Percentiles rank a stretch among this genome's conserved stretches.
These are phyloP conservation scores for Drosophila phalerata DNA, from an alignment of 2,888 invertebrate genomes.

Conservation along the genomic window DNA sequence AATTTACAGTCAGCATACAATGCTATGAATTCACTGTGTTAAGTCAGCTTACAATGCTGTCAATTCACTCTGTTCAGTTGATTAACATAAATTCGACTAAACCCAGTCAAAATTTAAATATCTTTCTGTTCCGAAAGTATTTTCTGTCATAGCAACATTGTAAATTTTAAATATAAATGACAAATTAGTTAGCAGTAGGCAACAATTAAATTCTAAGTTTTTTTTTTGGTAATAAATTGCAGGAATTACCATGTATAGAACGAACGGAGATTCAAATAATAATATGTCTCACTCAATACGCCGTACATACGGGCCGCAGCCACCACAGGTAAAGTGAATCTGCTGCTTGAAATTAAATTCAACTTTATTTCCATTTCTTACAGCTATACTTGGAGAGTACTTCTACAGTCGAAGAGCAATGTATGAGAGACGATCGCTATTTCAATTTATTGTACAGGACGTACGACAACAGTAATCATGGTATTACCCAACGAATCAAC, in stretches of 20 bases:
- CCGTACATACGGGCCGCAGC: background rate
- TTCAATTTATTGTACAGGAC: constrained; percentile 43
- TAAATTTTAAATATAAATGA: background rate
- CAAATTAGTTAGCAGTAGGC: background rate
- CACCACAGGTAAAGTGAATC: constrained; percentile 12
- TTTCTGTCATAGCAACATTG: background rate
- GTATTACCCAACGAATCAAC: background rate
- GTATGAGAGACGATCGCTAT: constrained; percentile 39
- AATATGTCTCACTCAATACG: constrained; percentile 15
- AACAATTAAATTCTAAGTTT: background rate
- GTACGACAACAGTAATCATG: constrained; percentile 24
- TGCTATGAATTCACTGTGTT: background rate
- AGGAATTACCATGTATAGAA: constrained; percentile 37
- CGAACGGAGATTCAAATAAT: constrained; percentile 9
- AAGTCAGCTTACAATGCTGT: background rate
- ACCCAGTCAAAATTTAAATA: background rate
- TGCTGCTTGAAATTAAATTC: background rate
- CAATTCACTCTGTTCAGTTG: background rate
- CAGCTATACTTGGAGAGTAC: constrained; percentile 15
- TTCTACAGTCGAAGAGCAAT: constrained; percentile 26
- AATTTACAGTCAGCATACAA: background rate
- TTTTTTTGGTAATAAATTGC: constrained; percentile 35
- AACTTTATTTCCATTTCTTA: background rate
- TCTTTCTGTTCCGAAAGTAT: background rate
- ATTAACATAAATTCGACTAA: background rate